Base-by-base conservation (phyloP, 2,888 invertebrate species). In the Lutraria lutraria region DNA sequence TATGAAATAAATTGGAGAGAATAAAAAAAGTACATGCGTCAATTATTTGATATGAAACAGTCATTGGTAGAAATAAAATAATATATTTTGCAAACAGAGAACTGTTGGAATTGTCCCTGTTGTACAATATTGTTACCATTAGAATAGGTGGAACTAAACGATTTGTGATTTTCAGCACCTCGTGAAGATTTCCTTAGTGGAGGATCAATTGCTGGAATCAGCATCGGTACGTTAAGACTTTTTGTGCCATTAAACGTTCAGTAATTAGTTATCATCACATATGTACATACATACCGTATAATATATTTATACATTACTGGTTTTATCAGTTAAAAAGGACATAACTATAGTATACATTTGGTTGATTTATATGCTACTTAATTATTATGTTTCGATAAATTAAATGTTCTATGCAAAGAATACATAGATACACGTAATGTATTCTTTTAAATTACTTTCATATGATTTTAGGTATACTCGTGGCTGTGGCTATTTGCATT, bases 381-480 rank as follows among this genome's bases (percentile, higher is more conserved):
- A 25, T 25, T n/a, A n/a, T 25, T 25, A 34, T 25, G 16, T 29
- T 6, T 25, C 25, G 16, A 34, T 25, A 76, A 13, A 29, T 16
- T 29, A 19, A 19, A 76, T 19, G 4, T 29, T 4, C 29, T 25
- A 76, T n/a, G 25, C 19, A 21, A 72, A 72, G 19, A 25, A 2
- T 76, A n/a, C 10, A 34, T n/a, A 29, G 15, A n/a, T 2, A 25
- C 29, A 4, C 8, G 34, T 43, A 34, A 34, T 16, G 34, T n/a
- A 79, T 79, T 2, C 16, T 25, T 43, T 43, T 79, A 8, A 79
- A 34, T 34, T 34, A 0, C n/a, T 34, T n/a, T 79, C 12, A 79
- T 43, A 19, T 34, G 4, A 43, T 68, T 81, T 16, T 85, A 91
- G 93, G 88, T 31, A 52, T 93, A 4, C 56, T 93, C 10, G 85